Percentiles rank a stretch among this genome's conserved stretches.
Conservation (phyloP, 2,797 vertebrate species). For the Phrynocephalus guinanensis region DNA sequence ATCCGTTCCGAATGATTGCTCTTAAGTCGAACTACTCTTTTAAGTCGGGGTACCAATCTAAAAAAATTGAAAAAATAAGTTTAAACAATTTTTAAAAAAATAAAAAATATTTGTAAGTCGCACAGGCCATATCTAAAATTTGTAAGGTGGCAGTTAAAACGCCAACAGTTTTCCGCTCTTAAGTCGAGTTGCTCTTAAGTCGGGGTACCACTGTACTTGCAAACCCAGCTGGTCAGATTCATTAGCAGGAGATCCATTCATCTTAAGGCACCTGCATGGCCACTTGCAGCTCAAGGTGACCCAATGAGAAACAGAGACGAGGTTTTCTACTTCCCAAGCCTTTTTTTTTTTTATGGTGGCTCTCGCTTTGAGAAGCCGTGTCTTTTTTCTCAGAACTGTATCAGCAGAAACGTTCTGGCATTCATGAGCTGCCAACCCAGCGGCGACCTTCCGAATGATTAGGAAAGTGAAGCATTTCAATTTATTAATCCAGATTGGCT, state of each 20-base stretch:
- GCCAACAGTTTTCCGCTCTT: too few relatives aligned
- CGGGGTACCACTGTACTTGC: neutral
- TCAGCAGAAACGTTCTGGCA: neutral
- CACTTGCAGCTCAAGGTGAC: neutral
- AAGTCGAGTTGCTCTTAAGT: too few relatives aligned
- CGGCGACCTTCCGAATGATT: neutral
- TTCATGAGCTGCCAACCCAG: neutral
- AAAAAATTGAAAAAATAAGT: too few relatives aligned
- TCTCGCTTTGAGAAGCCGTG: neutral
- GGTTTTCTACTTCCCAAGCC: neutral
- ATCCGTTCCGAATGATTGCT: too few relatives aligned
- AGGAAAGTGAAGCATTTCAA: neutral
- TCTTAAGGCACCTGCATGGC: neutral
- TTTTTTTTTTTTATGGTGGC: neutral
- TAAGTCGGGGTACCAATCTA: too few relatives aligned
- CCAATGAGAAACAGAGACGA: neutral
- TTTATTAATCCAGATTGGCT: constrained; percentile 9
- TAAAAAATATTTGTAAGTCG: too few relatives aligned
- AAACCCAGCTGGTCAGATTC: too few relatives aligned
- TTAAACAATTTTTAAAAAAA: too few relatives aligned
- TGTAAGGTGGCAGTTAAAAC: too few relatives aligned
- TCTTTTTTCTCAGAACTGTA: neutral
- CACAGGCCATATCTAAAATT: too few relatives aligned
- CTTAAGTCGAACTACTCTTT: too few relatives aligned
- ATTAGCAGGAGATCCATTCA: neutral